A percentile compares a stretch with the other conserved stretches of the same genome.
These are phyloP conservation scores for Etia nguti DNA, from an alignment of 2,113 vertebrate genomes.

Conservation along the genomic window DNA sequence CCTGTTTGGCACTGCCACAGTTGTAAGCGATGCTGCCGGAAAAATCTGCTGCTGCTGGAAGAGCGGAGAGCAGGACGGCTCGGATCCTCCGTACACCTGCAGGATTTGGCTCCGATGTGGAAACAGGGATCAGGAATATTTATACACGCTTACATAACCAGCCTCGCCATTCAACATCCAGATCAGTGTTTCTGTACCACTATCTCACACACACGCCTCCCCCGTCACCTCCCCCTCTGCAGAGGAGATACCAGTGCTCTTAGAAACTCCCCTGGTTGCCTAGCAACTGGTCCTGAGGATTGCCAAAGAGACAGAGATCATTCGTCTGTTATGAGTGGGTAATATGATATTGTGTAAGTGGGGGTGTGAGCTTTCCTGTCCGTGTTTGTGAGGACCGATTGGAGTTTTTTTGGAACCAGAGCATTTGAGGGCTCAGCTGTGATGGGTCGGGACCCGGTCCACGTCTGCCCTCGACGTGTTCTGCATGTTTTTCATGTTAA, in stretches of 20 bases:
- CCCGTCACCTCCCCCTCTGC: neutral
- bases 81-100: neutral
- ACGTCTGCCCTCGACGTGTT: neutral
- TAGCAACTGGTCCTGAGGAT: conserved; percentile 38
- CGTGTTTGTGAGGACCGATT: neutral
- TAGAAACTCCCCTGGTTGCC: conserved; percentile 42
- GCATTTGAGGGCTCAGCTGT: neutral
- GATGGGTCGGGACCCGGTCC: neutral
- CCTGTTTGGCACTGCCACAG: neutral
- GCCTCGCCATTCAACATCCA: neutral
- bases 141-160: conserved; percentile 14
- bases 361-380: neutral
- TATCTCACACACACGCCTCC: neutral
- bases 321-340: neutral
- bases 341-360: neutral
- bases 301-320: conserved; percentile 1
- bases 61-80: neutral
- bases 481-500: neutral
- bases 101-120: neutral
- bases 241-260: conserved; percentile 41
- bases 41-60: neutral
- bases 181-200: neutral
- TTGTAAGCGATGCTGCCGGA: neutral
- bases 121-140: conserved; percentile 9
- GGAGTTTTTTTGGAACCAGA: neutral